Evolutionary conservation across 2,113 vertebrate species (phyloP), one percentile per base, ranked within the genome.

Genomic region (Toxotes jaculatrix): DNA sequence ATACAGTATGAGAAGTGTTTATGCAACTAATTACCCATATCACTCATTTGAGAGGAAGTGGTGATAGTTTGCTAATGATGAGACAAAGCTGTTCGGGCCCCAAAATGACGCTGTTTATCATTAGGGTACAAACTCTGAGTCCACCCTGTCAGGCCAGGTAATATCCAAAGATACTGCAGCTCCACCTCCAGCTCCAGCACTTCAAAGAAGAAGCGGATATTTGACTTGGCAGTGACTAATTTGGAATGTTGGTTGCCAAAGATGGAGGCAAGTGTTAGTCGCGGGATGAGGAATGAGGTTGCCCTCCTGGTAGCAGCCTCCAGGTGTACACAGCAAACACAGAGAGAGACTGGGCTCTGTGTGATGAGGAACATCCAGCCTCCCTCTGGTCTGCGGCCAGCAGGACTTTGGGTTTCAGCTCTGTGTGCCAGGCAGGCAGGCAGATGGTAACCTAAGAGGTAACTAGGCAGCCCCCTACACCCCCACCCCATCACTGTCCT

Each of bases 371-470:
- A 60, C 67, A 79, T 74, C 79, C 56, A 85, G 60, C 67, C 70
- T 70, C 73, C 53, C 83, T 83, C 73, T 85, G 88, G 56, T 84
- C 74, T 74, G 84, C 68, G 45, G 87, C 77, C 89, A 89, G 79
- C 68, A 80, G 61, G 65, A 82, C 59, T 69, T 79, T 66, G 81
- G 75, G 79, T 73, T 74, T 82, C 87, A 74, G 78, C n/a, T 43
- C 73, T 72, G 59, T 27, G n/a, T 77, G 79, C 65, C 75, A 77
- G 47, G 31, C 73, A 80, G 72, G 80, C 72, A 65, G 87, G 68
- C 92, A 91, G 90, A 92, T 89, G 87, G 92, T 87, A 89, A 90
- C 84, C 83, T 86, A 84, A 86, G 90, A 75, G 79, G 73, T 72
- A 82, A 59, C 83, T 51, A 60, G 55, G 34, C 4, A 3, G 19